Conservation (phyloP, 2,888 invertebrate genomes). For the Didymodactylos carnosus region DNA sequence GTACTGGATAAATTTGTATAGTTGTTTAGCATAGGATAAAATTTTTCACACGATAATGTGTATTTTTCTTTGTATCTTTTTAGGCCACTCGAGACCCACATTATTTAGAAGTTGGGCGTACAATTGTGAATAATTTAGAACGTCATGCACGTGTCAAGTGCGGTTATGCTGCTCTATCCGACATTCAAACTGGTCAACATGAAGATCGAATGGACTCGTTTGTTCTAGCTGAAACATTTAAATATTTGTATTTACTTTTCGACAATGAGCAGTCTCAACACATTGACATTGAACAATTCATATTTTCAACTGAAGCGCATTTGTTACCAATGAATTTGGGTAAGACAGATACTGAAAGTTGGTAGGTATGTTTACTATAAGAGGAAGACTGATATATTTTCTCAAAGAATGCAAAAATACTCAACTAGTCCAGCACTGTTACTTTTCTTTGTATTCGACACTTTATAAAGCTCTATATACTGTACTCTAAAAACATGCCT, state of each 20-base stretch:
- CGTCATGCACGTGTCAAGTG: slow-evolving; percentile 75
- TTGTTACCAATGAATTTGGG: slow-evolving; percentile 47
- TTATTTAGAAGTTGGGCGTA: slow-evolving; percentile 73
- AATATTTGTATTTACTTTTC: slow-evolving; percentile 81
- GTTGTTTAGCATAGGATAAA: background rate
- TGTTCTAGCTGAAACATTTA: slow-evolving; percentile 88
- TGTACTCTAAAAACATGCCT: too few species aligned
- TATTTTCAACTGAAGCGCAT: slow-evolving; percentile 59
- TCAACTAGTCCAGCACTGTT: background rate
- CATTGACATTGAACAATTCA: slow-evolving; percentile 36
- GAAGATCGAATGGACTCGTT: slow-evolving; percentile 96
- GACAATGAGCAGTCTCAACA: slow-evolving; percentile 59
- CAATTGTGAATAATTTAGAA: slow-evolving; percentile 67
- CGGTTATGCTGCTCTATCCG: slow-evolving; percentile 90
- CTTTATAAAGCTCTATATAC: too few species aligned
- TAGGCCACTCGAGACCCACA: slow-evolving; percentile 77
- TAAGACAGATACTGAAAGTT: background rate
- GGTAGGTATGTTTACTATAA: background rate
- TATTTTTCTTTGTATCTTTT: slow-evolving; percentile 22
- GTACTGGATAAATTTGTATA: background rate
- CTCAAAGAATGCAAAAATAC: background rate
- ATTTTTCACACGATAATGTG: background rate
- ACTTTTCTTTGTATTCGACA: too few species aligned
- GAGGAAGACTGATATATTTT: background rate
- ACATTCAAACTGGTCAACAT: slow-evolving; percentile 66